phyloP scores from a whole-genome alignment of 1,140 invertebrate species.

The Steinernema khuongi region DNA sequence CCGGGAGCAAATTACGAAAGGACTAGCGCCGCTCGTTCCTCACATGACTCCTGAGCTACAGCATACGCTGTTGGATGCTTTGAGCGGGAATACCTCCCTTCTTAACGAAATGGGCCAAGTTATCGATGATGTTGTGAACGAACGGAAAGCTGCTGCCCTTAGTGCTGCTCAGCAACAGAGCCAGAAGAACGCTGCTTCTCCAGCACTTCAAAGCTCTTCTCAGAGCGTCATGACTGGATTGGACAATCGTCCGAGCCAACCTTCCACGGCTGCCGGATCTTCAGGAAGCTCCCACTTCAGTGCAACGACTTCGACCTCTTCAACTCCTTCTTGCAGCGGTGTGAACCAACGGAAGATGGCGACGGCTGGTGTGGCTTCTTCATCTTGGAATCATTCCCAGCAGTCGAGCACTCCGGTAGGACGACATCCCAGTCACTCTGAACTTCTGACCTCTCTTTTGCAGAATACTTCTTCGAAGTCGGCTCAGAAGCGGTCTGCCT shows the following conservation, averaged over 20 bases:
- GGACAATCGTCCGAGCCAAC: not conserved
- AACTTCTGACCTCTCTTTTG: not conserved
- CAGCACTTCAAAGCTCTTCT: constrained; percentile 33
- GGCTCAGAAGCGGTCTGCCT: not conserved
- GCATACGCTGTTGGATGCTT: constrained; percentile 23
- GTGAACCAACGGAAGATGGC: not conserved
- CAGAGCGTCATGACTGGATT: constrained; percentile 22
- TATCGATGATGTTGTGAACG: not conserved
- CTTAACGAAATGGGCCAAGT: not conserved
- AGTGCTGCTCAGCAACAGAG: constrained; percentile 33
- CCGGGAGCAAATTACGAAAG: constrained; percentile 15
- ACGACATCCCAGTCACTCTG: not conserved
- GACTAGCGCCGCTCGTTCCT: not conserved
- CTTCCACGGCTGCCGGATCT: not conserved
- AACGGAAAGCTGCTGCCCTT: constrained; percentile 18
- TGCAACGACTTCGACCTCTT: not conserved
- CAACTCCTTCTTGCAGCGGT: not conserved
- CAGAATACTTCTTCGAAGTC: constrained; percentile 6
- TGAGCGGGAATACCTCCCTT: not conserved
- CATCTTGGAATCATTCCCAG: not conserved
- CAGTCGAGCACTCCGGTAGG: not conserved
- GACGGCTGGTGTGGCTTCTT: not conserved
- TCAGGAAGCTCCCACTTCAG: not conserved
- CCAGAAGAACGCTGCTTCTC: constrained; percentile 21
- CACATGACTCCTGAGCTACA: constrained; percentile 38